A percentile compares a stretch with the other conserved stretches of the same genome.
phyloP scores from a whole-genome alignment of 2,888 invertebrate genomes.

The Nudaria mundana region DNA sequence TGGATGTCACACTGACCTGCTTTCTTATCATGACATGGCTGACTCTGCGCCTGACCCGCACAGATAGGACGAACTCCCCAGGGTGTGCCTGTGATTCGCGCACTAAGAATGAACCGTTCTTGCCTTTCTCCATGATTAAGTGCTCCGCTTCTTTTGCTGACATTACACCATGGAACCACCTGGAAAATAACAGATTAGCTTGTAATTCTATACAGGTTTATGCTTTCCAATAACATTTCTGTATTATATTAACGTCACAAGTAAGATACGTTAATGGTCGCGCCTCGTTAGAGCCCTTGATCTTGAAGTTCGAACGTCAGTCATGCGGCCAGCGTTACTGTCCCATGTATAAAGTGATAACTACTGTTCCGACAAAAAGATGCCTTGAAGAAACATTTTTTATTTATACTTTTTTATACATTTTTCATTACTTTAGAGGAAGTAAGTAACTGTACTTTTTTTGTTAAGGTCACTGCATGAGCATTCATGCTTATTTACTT shows the following conservation, averaged over 20 bases:
- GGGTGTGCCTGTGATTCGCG: conserved; percentile 98
- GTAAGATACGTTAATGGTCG: conserved; percentile 4
- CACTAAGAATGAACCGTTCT: conserved; percentile 97
- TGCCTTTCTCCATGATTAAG: conserved; percentile 94
- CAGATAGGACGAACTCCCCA: conserved; percentile 97
- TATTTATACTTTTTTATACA: background rate
- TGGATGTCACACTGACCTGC: conserved; percentile 71
- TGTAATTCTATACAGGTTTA: background rate
- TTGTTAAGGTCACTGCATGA: too few species aligned
- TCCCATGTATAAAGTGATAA: conserved; percentile 4
- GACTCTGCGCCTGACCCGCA: conserved; percentile 95
- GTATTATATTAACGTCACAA: too few species aligned
- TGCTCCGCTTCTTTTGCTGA: conserved; percentile 96
- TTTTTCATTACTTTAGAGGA: background rate
- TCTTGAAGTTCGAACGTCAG: background rate
- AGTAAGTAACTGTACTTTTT: background rate
- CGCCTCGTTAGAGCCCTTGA: conserved; percentile 15
- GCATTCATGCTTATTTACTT: too few species aligned
- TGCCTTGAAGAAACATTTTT: conserved; percentile 7
- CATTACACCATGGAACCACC: conserved; percentile 94
- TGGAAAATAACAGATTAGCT: conserved; percentile 22
- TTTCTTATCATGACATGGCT: conserved; percentile 98
- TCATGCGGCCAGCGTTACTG: conserved; percentile 14
- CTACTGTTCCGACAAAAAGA: conserved; percentile 11
- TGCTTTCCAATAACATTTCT: too few species aligned